Base-by-base conservation (phyloP, 2,113 vertebrate genomes). In the Dascyllus trimaculatus region DNA sequence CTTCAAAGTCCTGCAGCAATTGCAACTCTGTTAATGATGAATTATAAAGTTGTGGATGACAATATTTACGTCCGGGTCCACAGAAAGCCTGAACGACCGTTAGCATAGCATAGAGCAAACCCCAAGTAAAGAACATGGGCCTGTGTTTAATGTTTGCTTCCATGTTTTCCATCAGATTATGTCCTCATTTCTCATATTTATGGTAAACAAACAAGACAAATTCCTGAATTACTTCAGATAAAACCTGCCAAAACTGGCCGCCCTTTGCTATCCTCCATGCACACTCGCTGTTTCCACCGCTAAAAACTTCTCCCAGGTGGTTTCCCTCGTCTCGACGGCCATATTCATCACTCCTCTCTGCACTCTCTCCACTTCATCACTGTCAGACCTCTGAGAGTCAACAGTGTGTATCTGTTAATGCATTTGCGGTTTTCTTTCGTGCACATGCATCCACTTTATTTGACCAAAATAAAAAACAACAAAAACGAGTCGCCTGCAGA, bases 361-460 rank as follows among this genome's bases (percentile, higher is more conserved):
- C 80, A 76, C 70, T 38, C 61, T 58, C 73, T 54, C 78, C 83
- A 87, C 74, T 93, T 86, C 78, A 90, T 95, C 93, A 92, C 57
- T 81, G 90, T 93, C 93, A 90, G 52, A 73, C 88, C 78, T 86
- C 25, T 17, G 26, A 75, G 82, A 58, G 45, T 66, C 35, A 18
- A 11, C 77, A 88, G 75, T 66, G 81, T 35, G 46, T 66, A 35
- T 60, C 24, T 11, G 10, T 54, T 21, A 48, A 24, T 51, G 53
- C 22, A 22, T 15, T 15, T 26, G 29, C 25, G 40, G 43, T 6
- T 21, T 25, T 22, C 21, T 29, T 65, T 51, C 51, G 29, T 21
- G 32, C 5, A 4, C 38, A 38, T 26, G 25, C 59, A 26, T 22
- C 18, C 32, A 21, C 17, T n/a, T 35, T 40, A 56, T 45, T 32